Evolutionary conservation across 2,113 vertebrate genomes (phyloP), one percentile per base, ranked within the genome.

Genomic region (Aldabrachelys gigantea): DNA sequence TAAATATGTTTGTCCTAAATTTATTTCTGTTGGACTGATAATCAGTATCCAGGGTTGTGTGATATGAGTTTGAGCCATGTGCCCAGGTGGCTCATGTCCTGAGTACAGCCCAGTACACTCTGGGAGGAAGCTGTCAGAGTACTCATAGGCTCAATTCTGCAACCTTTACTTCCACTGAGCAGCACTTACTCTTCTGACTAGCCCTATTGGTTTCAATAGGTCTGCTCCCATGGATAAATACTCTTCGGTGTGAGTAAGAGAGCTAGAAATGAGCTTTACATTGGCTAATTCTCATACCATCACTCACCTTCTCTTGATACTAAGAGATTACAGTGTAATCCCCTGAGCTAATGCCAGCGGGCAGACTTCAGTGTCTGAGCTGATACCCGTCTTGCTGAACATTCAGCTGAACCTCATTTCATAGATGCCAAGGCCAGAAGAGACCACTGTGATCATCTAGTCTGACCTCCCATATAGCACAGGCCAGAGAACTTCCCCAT

Each of bases 181-280:
- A 57, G 29, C 1, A 0, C 11, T 78, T 5, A 19, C 65, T 24
- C 78, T 0, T 2, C 14, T 10, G 31, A 80, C 31, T 79, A 1
- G 0, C 6, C 69, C n/a, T 38, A 69, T 35, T 47, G 38, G 54
- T 13, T 11, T 35, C 5, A 11, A 19, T 47, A 93, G 11, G 47
- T 82, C 2, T 6, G 10, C 2, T 1, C 79, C 62, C 14, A 35
- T n/a, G 16, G 31, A 69, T 35, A 19, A 69, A 8, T 17, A 31
- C 16, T 2, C 5, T 7, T 49, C 69, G 89, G 62, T 57, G 80
- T 0, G 0, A 57, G 14, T 16, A 54, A 31, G 1, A 1, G 69
- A 72, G 0, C 0, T 6, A 76, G 65, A 47, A 75, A 29, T 80
- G 57, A 29, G 65, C 22, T 91, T 85, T 95, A 44, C 22, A 76